Percentiles rank a stretch among this genome's conserved stretches.
phyloP scores from a whole-genome alignment of 2,113 vertebrate genomes.

The Boulengerochromis microlepis region DNA sequence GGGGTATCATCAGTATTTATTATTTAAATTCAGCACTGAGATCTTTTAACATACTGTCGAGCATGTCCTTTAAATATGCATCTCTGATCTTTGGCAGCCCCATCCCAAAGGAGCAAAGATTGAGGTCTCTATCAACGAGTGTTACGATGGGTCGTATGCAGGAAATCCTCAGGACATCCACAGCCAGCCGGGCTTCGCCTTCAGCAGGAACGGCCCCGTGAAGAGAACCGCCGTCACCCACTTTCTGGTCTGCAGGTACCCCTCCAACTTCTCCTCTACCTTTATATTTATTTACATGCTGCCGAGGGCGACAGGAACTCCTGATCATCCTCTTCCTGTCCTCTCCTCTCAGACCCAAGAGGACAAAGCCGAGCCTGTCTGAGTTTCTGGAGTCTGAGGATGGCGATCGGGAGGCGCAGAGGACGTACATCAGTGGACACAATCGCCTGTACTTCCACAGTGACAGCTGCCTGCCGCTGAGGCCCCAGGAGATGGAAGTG shows the following conservation, averaged over 20 bases:
- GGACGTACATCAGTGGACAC: conserved; percentile 90
- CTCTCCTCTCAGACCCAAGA: conserved; percentile 76
- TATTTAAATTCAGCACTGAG: background rate
- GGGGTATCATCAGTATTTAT: background rate
- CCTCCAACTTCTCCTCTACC: accelerated
- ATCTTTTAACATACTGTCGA: background rate
- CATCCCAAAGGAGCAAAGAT: conserved; percentile 96
- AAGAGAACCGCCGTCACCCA: conserved; percentile 93
- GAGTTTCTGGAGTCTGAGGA: conserved; percentile 97
- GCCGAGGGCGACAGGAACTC: background rate
- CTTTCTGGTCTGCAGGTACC: conserved; percentile 90
- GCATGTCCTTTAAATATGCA: background rate
- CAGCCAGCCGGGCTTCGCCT: conserved; percentile 94
- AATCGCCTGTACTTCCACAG: conserved; percentile 97
- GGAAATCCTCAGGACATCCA: conserved; percentile 98
- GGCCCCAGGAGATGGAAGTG: conserved; percentile 95
- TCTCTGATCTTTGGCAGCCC: conserved; percentile 70
- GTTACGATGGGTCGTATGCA: conserved; percentile 93
- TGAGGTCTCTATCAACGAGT: conserved; percentile 96
- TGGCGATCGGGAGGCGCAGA: conserved; percentile 81
- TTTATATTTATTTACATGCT: no score
- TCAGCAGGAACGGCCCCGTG: conserved; percentile 94
- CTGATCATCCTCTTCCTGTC: background rate
- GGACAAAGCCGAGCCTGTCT: conserved; percentile 90
- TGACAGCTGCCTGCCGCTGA: conserved; percentile 89